Base-by-base conservation (phyloP, 2,888 invertebrate species). In the Nipponacmea schrenckii region DNA sequence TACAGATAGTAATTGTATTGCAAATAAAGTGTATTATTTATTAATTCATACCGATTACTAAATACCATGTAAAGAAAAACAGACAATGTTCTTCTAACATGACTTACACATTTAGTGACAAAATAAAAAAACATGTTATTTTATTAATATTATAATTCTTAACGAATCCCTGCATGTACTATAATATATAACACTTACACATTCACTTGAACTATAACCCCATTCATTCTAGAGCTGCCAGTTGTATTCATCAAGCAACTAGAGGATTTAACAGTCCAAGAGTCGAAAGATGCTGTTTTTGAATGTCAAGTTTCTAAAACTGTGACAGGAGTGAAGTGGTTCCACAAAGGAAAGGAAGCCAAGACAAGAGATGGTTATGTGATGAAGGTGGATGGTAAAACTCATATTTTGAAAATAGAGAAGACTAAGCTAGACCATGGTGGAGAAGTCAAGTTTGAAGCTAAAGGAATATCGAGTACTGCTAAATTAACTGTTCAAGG, bases 231-330 rank as follows among this genome's bases (percentile, higher is more conserved):
- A 83, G 83, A 83, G 76, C 70, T 78, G 62, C 77, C 81, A 69
- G 62, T 77, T 62, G 75, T 79, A 62, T 81, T 84, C 69, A 74
- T 71, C 24, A 79, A 74, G 62, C 79, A 77, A 10, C 74, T 83
- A 17, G 68, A 74, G 39, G 80, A 83, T 69, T 73, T 75, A 50
- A 79, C 39, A 15, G 77, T 81, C 26, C 79, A 75, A 68, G 82
- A 81, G 67, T 79, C 83, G 65, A 78, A 79, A 26, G 74, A 74
- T 80, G 96, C 95, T 2, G 93, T 92, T 44, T 96, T 98, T 88
- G 95, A 96, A 84, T 94, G 97, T 81, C 96, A 97, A 89, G 91
- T 97, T 15, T 96, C 96, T 27, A 97, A 97, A 90, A 96, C 96
- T 50, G 96, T 97, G 88, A 96, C 96, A 24, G 90, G 95, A 3